A percentile compares a stretch with the other conserved stretches of the same genome.
Conservation (phyloP, 2,113 vertebrate genomes). For the Hemiscyllium ocellatum region DNA sequence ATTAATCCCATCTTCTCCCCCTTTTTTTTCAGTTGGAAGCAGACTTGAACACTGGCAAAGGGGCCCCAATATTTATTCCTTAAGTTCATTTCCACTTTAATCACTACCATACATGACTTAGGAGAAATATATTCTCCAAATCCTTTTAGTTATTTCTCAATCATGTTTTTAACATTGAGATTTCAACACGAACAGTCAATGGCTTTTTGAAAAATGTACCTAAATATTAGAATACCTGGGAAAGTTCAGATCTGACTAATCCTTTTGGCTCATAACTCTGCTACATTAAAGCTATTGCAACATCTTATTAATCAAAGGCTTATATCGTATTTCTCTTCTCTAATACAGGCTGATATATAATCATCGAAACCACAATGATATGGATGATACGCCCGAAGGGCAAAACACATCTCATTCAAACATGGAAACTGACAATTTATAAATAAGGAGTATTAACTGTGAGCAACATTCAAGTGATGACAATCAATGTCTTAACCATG, state of each 20-base stretch:
- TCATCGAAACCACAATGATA: constrained; percentile 20
- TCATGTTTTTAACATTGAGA: neutral
- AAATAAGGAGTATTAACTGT: neutral
- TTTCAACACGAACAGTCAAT: neutral
- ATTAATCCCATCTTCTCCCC: too few relatives aligned
- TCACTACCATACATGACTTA: neutral
- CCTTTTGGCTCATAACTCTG: neutral
- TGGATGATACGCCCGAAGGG: neutral
- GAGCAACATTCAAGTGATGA: neutral
- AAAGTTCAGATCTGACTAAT: constrained; percentile 9
- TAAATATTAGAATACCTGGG: constrained; percentile 2
- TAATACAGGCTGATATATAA: constrained; percentile 12
- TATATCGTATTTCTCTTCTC: neutral
- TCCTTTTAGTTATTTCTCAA: neutral
- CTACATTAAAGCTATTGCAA: constrained; percentile 13
- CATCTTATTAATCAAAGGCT: neutral
- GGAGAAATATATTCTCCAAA: neutral
- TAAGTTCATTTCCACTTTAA: neutral
- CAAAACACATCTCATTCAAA: neutral
- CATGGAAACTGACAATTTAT: neutral
- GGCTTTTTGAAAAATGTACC: neutral
- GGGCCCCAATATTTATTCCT: neutral
- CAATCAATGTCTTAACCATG: neutral
- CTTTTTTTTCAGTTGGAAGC: neutral
- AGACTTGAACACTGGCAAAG: neutral